Percentiles rank a stretch among this genome's conserved stretches.
Evolutionary conservation across 2,113 vertebrate genomes (phyloP).

Genomic region (Epinephelus moara): DNA sequence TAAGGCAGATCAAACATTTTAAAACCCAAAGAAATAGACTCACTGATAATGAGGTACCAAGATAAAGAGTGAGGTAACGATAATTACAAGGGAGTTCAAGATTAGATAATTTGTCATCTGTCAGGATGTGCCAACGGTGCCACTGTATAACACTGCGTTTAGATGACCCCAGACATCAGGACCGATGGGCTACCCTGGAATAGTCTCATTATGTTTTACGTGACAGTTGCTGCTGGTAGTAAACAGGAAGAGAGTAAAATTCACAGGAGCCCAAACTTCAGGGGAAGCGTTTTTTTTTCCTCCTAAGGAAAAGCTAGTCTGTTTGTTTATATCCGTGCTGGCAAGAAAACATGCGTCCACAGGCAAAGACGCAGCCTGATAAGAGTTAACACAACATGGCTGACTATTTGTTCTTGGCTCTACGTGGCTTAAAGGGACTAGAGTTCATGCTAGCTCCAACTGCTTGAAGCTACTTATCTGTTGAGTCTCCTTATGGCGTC

Average conservation of each 20-base stretch:
- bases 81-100: not conserved
- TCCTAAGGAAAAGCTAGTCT: not conserved
- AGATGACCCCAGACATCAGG: not conserved
- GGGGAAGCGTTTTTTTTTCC: not conserved
- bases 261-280: not conserved
- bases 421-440: not conserved
- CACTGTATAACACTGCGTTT: not conserved
- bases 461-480: not conserved
- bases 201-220: conserved; percentile 1
- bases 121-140: not conserved
- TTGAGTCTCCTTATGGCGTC: not conserved
- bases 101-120: not conserved
- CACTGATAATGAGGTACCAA: not conserved
- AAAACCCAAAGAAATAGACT: not conserved
- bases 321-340: not conserved
- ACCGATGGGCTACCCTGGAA: not conserved
- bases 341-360: not conserved
- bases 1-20: not conserved
- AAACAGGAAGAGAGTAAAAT: conserved; percentile 10
- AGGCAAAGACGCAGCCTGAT: not conserved
- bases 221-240: not conserved
- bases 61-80: not conserved
- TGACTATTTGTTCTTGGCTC: not conserved
- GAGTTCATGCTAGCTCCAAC: not conserved
- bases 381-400: not conserved